Conservation (phyloP, 2,113 vertebrate species). For the Phyllostomus hastatus region DNA sequence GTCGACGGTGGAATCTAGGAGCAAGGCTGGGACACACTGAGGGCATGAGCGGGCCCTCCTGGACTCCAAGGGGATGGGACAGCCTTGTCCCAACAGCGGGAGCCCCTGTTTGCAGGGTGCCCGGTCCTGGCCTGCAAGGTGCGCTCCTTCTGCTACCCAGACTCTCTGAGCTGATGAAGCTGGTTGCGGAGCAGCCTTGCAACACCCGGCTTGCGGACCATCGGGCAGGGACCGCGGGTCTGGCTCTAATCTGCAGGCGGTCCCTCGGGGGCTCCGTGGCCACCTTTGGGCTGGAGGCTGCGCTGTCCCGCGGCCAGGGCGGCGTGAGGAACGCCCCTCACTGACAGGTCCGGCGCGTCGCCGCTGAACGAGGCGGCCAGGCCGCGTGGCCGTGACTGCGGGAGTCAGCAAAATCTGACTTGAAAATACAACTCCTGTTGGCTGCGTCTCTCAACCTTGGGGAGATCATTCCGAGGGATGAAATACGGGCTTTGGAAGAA, state of each 20-base stretch:
- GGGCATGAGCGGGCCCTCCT: background rate
- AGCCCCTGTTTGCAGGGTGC: background rate
- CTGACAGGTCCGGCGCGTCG: background rate
- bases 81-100: background rate
- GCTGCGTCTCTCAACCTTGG: background rate
- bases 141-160: background rate
- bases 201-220: background rate
- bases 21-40: background rate
- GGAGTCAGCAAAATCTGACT: background rate
- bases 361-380: background rate
- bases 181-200: background rate
- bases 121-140: background rate
- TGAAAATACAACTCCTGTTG: background rate
- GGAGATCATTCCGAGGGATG: background rate
- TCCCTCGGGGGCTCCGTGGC: background rate
- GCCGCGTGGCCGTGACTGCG: accelerated
- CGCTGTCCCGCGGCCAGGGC: accelerated
- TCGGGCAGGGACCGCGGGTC: background rate
- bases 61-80: background rate
- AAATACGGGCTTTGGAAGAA: background rate
- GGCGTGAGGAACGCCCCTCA: background rate
- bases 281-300: background rate
- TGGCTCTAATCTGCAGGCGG: background rate
- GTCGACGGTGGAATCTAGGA: background rate
- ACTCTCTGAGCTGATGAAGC: background rate